Percentiles rank a stretch among this genome's conserved stretches.
phyloP scores from a whole-genome alignment of 2,797 vertebrate species.

The Scomberomorus guttatus region DNA sequence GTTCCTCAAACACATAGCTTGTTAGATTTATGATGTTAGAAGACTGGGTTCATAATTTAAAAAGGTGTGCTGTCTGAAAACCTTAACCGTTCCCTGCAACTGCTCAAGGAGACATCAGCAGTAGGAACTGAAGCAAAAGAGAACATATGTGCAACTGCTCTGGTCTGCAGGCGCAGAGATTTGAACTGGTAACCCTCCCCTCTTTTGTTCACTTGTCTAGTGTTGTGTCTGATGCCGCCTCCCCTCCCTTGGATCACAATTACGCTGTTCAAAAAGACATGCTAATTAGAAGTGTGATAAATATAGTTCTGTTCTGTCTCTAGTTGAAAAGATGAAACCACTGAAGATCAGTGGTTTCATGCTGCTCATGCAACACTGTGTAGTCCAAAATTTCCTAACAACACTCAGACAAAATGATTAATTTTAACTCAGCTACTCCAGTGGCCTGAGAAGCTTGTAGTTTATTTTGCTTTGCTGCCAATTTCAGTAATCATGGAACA shows the following conservation, averaged over 20 bases:
- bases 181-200: constrained; percentile 25
- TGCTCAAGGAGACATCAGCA: constrained; percentile 7
- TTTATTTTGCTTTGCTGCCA: constrained; percentile 42
- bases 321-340: constrained; percentile 15
- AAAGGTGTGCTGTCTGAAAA: background rate
- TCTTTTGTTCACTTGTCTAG: constrained; percentile 2
- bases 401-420: constrained; percentile 4
- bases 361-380: background rate
- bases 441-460: constrained; percentile 4
- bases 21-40: background rate
- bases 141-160: constrained; percentile 4
- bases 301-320: constrained; percentile 26
- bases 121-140: constrained; percentile 7
- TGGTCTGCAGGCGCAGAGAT: constrained; percentile 14
- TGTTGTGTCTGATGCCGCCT: background rate
- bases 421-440: constrained; percentile 30
- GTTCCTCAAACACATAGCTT: background rate
- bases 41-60: background rate
- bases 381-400: constrained; percentile 9
- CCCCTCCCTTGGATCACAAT: constrained; percentile 20
- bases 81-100: background rate
- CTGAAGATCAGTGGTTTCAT: constrained; percentile 3
- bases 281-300: constrained; percentile 49
- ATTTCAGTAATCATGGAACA: constrained; percentile 22
- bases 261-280: constrained; percentile 29